Conservation (phyloP, 2,113 vertebrate genomes). For the Carassius gibelio region DNA sequence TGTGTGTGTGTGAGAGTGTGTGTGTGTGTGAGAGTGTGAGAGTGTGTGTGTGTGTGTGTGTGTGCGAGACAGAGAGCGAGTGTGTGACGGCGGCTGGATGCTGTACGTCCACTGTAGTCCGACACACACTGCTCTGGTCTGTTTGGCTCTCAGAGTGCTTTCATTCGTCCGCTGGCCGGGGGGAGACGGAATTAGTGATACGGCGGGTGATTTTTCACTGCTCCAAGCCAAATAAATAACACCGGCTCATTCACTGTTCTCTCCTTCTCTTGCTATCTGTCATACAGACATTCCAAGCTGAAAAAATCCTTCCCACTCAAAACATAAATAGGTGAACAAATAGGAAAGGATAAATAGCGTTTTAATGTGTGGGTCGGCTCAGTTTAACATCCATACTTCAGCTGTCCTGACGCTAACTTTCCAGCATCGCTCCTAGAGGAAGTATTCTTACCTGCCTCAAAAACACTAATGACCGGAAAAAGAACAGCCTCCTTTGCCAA, state of each 20-base stretch:
- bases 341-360: conserved; percentile 55
- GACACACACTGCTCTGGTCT: conserved; percentile 58
- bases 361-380: conserved; percentile 59
- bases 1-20: neutral
- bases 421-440: conserved; percentile 25
- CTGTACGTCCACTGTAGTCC: conserved; percentile 28
- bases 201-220: conserved; percentile 61
- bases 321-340: conserved; percentile 74
- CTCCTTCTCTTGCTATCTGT: conserved; percentile 32
- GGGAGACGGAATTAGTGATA: conserved; percentile 69
- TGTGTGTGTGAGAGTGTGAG: no score
- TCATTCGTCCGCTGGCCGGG: conserved; percentile 50
- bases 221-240: conserved; percentile 72
- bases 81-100: conserved; percentile 16
- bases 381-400: conserved; percentile 62
- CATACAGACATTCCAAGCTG: conserved; percentile 19
- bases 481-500: conserved; percentile 3
- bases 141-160: conserved; percentile 51
- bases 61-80: conserved; percentile 40
- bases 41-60: conserved; percentile 44
- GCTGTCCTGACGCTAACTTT: conserved; percentile 56
- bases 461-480: conserved; percentile 26
- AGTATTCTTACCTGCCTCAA: conserved; percentile 22
- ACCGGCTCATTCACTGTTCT: conserved; percentile 56
- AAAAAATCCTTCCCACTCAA: conserved; percentile 52